These are phyloP conservation scores for Aurelia aurita complex sp. Pacific DNA, from an alignment of 30 jellyfish, hydroid and myxozoan genomes.

Conservation along the genomic window DNA sequence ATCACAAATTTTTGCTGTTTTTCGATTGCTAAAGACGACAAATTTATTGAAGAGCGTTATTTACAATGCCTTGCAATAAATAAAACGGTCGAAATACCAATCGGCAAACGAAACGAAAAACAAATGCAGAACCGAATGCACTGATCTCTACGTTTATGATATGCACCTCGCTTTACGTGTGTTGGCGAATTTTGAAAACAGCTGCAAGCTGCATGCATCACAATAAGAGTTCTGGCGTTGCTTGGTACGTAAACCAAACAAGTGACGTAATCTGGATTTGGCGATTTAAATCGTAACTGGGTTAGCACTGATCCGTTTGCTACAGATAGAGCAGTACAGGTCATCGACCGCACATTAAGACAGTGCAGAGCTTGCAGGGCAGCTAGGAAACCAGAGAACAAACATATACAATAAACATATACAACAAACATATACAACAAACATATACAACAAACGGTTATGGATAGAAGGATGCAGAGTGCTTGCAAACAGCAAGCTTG, in stretches of 20 bases:
- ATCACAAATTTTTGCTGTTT: too few relatives aligned
- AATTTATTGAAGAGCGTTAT: too few relatives aligned
- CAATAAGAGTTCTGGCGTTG: slow-evolving; percentile 45
- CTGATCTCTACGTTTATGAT: too few relatives aligned
- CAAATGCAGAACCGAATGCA: background rate
- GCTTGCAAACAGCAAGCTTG: background rate
- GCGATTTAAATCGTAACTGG: background rate
- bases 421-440: background rate
- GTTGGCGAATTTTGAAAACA: slow-evolving; percentile 14
- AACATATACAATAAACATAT: background rate
- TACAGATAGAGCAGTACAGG: too few relatives aligned
- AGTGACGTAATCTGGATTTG: slow-evolving; percentile 39
- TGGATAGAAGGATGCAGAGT: slow-evolving; percentile 2
- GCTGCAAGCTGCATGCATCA: slow-evolving; percentile 30
- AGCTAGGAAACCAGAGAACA: background rate
- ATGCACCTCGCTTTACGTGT: background rate
- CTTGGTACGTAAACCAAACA: slow-evolving; percentile 42
- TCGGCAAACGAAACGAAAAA: too few relatives aligned
- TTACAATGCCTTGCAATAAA: too few relatives aligned
- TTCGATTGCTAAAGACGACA: too few relatives aligned
- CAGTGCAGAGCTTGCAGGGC: background rate
- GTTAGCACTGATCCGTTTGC: too few relatives aligned
- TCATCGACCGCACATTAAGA: background rate
- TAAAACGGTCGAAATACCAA: too few relatives aligned
- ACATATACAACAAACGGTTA: background rate